These are phyloP conservation scores for Nudaria mundana DNA, from an alignment of 2,888 invertebrate species.

Conservation along the genomic window DNA sequence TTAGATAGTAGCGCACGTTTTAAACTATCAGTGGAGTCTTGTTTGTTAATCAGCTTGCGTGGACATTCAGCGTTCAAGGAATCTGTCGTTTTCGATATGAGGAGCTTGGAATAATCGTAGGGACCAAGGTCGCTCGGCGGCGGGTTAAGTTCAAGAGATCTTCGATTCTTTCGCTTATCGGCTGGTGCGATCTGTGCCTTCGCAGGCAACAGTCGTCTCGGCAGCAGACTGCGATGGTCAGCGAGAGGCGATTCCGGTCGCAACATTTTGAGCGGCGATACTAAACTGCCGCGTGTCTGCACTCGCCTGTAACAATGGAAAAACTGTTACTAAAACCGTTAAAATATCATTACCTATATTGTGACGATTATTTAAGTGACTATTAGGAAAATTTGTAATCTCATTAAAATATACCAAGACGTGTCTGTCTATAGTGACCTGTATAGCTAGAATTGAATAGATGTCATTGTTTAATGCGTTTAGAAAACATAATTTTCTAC, in stretches of 20 bases:
- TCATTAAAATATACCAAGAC: too few relatives aligned
- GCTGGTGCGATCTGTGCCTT: constrained; percentile 73
- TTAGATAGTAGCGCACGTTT: constrained; percentile 66
- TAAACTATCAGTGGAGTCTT: constrained; percentile 71
- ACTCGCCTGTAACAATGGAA: constrained; percentile 64
- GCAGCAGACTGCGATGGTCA: constrained; percentile 76
- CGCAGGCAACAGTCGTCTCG: constrained; percentile 69
- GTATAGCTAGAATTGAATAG: constrained; percentile 27
- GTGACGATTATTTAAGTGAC: too few relatives aligned
- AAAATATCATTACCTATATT: constrained; percentile 2
- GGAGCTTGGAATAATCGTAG: constrained; percentile 72
- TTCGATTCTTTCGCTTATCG: constrained; percentile 71
- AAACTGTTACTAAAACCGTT: neutral
- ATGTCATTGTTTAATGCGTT: constrained; percentile 18
- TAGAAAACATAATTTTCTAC: too few relatives aligned
- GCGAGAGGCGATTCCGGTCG: constrained; percentile 79
- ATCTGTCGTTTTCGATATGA: constrained; percentile 76
- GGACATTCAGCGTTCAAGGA: constrained; percentile 74
- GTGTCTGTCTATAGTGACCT: too few relatives aligned
- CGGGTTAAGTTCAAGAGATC: constrained; percentile 74
- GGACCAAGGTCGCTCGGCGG: constrained; percentile 59
- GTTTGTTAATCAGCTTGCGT: constrained; percentile 67
- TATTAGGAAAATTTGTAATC: too few relatives aligned
- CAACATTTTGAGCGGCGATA: constrained; percentile 69
- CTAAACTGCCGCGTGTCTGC: constrained; percentile 54